Base-by-base conservation (phyloP, 2,888 invertebrate genomes). In the Agrotis segetum region DNA sequence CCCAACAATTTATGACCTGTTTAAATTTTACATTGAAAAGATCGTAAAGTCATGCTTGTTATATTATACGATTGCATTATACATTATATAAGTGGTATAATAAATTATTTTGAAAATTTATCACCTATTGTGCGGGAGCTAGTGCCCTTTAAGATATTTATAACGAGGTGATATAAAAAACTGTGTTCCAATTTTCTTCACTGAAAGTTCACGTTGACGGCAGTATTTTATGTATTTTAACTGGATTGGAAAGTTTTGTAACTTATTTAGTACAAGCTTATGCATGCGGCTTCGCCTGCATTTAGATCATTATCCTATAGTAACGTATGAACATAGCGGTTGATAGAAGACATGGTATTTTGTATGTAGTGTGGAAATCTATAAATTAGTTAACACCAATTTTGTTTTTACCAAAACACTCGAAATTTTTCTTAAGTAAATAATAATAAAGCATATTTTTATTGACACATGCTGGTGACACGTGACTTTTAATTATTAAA, bases 71-170 rank as follows among this genome's bases (percentile, higher is more conserved):
- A 62, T 71, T 62, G 53, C 58, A 46, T 69, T 59, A 77, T 79
- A 56, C 34, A 69, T 76, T 63, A 60, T 72, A 58, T 66, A 69
- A 72, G 59, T 46, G 60, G 61, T 65, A 34, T 59, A 61, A 83
- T 81, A 68, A 76, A 71, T 79, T 71, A 73, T 79, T 82, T 76
- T 73, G 83, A 16, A 60, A 66, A 79, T 79, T 79, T 76, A 81
- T 83, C 58, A 68, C 83, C 76, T 83, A 81, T 83, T 81, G 81
- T 83, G 1, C 16, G 11, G 40, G 67, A 56, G 47, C 80, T 9
- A 61, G 70, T 80, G 70, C 50, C 80, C 66, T 80, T 81, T 82
- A 63, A 17, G n/a, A 17, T 50, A 24, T n/a, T n/a, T n/a, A n/a
- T 24, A 60, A 71, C 58, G 60, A 71, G 82, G 68, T 76, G 64